Evolutionary conservation across 2,888 invertebrate genomes (phyloP), one percentile per base, ranked within the genome.

Genomic region (Sinelater perroti): DNA sequence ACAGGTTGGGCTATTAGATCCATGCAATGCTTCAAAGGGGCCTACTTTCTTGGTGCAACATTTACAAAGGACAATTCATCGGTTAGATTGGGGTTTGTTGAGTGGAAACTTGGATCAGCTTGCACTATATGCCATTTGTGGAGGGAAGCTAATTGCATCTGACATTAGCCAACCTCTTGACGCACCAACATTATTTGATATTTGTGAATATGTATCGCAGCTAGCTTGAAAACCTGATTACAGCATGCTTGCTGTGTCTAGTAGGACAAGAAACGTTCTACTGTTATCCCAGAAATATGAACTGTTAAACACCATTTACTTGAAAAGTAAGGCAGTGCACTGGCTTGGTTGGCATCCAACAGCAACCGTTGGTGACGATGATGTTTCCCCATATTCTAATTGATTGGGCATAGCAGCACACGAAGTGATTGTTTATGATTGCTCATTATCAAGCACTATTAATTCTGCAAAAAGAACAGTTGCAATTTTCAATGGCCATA

Each of bases 321-420:
- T 80, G 2, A 80, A 78, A 70, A 84, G 85, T 45, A 89, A 88
- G 78, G 75, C 83, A 52, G 81, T 92, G 17, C 85, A 88, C 69
- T 80, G 81, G 50, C 72, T 90, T 1, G 80, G 79, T 3, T 93
- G 91, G 91, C 91, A 93, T 76, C 90, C 91, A 0, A 78, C 81
- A 44, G 84, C 85, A 61, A 87, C 86, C 0, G 81, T 83, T 0
- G 78, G 78, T 16, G 84, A 85, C 30, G 74, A 77, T 8, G 79
- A 78, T 17, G 75, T 80, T 38, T 88, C 88, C 0, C 77, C 79
- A 0, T 82, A 82, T 67, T 78, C 80, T 54, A 80, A 87, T 74
- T 86, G 88, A 75, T 77, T 93, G 24, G 88, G 90, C 0, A 75
- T 83, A 3, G 83, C 86, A 31, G 85, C 85, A 17, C 82, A 80